Percentiles rank a stretch among this genome's conserved stretches.
phyloP scores from a whole-genome alignment of 2,113 vertebrate genomes.

The Pachyramphus minor region DNA sequence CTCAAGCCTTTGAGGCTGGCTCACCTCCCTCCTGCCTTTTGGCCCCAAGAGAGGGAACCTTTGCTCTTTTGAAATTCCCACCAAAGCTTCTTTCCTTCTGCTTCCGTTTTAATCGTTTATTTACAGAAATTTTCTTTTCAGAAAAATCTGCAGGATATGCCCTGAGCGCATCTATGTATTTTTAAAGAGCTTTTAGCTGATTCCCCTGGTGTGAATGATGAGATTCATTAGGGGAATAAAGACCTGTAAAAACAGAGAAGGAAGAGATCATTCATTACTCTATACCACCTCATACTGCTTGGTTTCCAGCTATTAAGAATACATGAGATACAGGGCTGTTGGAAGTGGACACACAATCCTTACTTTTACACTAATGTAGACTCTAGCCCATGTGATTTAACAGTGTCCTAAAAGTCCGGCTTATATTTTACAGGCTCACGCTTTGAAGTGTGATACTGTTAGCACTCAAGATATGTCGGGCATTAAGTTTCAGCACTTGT shows the following conservation, averaged over 20 bases:
- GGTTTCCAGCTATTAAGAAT: slow-evolving; percentile 41
- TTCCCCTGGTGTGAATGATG: not conserved
- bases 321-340: slow-evolving; percentile 34
- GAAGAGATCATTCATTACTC: slow-evolving; percentile 19
- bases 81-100: not conserved
- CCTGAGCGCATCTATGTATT: not conserved
- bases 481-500: slow-evolving; percentile 25
- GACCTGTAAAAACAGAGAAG: not conserved
- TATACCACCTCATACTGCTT: not conserved
- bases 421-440: not conserved
- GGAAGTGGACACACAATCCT: slow-evolving; percentile 34
- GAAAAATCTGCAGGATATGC: not conserved
- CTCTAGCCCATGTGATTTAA: not conserved
- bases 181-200: slow-evolving; percentile 46
- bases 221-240: slow-evolving; percentile 25
- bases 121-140: not conserved
- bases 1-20: not conserved
- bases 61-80: not conserved
- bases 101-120: not conserved
- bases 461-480: not conserved
- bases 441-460: not conserved
- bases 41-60: not conserved
- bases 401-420: not conserved
- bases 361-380: not conserved
- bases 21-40: not conserved